Evolutionary conservation across 2,113 vertebrate species (phyloP).

Genomic region (Odobenus rosmarus): DNA sequence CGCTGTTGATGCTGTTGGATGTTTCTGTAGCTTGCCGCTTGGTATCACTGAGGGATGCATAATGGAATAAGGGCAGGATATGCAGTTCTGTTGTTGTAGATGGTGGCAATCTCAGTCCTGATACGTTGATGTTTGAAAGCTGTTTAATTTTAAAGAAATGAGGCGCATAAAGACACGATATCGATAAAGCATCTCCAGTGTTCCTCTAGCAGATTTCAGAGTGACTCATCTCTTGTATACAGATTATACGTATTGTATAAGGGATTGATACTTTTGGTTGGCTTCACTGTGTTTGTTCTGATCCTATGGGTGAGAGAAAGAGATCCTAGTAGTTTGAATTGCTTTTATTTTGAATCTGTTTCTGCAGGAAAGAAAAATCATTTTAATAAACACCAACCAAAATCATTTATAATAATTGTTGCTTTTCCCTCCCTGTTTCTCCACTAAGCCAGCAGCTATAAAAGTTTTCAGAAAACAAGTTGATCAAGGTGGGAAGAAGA

Average conservation of each 20-base stretch:
- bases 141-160: constrained; percentile 50
- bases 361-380: constrained; percentile 54
- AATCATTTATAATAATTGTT: constrained; percentile 45
- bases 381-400: constrained; percentile 30
- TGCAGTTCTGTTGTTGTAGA: constrained; percentile 20
- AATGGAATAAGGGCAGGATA: background rate
- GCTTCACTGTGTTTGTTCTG: constrained; percentile 5
- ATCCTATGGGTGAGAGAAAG: constrained; percentile 16
- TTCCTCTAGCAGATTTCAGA: constrained; percentile 32
- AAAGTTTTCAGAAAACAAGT: constrained; percentile 39
- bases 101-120: constrained; percentile 10
- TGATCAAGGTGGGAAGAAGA: background rate
- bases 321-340: constrained; percentile 17
- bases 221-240: background rate
- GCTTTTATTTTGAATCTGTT: constrained; percentile 16
- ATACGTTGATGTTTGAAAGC: constrained; percentile 27
- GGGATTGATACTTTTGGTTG: background rate
- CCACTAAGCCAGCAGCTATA: constrained; percentile 6
- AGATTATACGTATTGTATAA: background rate
- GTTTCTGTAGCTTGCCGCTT: constrained; percentile 50
- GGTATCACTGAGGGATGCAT: constrained; percentile 2
- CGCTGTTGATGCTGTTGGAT: constrained; percentile 37
- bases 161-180: background rate
- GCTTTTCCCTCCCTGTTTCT: background rate
- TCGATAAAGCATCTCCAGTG: constrained; percentile 10